These are phyloP conservation scores for Arrhamphus sclerolepis DNA, from an alignment of 2,797 vertebrate species.

Conservation along the genomic window DNA sequence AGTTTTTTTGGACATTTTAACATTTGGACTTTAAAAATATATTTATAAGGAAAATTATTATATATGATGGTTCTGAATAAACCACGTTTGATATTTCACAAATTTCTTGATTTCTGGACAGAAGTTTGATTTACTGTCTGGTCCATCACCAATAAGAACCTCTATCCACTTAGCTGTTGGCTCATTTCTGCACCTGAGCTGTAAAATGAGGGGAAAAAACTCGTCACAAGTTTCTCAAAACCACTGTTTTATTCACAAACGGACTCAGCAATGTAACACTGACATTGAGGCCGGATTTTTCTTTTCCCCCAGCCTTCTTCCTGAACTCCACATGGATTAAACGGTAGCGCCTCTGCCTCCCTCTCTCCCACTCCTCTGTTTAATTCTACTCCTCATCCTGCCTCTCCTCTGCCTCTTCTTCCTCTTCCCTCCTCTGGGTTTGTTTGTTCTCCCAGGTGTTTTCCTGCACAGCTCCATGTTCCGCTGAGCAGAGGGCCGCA, in stretches of 20 bases:
- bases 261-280: slow-evolving; percentile 22
- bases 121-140: too few species aligned
- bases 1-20: too few species aligned
- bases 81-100: too few species aligned
- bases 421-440: slow-evolving; percentile 70
- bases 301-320: slow-evolving; percentile 45
- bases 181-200: neutral
- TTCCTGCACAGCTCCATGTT: slow-evolving; percentile 69
- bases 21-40: too few species aligned
- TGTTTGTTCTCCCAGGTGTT: slow-evolving; percentile 82
- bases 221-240: neutral
- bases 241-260: neutral
- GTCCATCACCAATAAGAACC: too few species aligned
- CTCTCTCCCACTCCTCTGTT: slow-evolving; percentile 28
- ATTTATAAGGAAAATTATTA: too few species aligned
- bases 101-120: too few species aligned
- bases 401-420: slow-evolving; percentile 67
- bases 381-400: slow-evolving; percentile 66
- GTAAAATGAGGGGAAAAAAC: neutral
- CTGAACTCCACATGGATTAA: slow-evolving; percentile 60
- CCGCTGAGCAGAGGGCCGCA: slow-evolving; percentile 47
- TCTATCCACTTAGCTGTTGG: too few species aligned
- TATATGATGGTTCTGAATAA: too few species aligned
- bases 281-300: slow-evolving; percentile 42
- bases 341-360: slow-evolving; percentile 39